These are phyloP conservation scores for Percopsis omiscomaycus DNA, from an alignment of 2,797 vertebrate species.

Conservation along the genomic window DNA sequence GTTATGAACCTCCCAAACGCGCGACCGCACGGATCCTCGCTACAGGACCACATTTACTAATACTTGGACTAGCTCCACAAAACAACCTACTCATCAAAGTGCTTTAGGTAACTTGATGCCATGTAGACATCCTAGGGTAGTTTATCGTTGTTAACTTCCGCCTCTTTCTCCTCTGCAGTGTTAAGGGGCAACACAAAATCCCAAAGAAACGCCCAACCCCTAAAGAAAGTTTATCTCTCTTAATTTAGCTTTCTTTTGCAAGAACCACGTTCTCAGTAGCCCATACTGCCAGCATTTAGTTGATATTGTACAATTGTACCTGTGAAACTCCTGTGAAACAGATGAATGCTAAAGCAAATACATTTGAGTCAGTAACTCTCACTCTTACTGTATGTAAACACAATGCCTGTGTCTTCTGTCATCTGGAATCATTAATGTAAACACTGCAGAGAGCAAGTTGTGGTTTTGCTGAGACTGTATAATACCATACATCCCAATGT, in stretches of 20 bases:
- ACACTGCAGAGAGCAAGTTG: not conserved
- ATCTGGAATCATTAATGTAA: not conserved
- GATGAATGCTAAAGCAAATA: too few relatives aligned
- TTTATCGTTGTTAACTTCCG: constrained; percentile 9
- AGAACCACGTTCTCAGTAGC: constrained; percentile 26
- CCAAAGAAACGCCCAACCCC: not conserved
- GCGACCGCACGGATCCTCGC: constrained; percentile 38
- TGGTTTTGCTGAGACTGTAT: too few relatives aligned
- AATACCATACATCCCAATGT: not conserved
- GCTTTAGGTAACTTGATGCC: constrained; percentile 35
- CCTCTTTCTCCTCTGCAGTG: constrained; percentile 9
- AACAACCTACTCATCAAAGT: constrained; percentile 38
- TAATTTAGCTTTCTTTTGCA: not conserved
- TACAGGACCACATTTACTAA: constrained; percentile 48
- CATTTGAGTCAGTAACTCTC: too few relatives aligned
- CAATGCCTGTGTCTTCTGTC: too few relatives aligned
- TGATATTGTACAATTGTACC: too few relatives aligned
- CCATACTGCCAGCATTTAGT: not conserved
- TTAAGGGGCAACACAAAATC: not conserved
- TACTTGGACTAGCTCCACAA: constrained; percentile 35
- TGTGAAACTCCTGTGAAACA: too few relatives aligned
- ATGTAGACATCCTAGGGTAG: constrained; percentile 22
- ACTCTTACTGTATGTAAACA: too few relatives aligned
- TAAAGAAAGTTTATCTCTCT: not conserved
- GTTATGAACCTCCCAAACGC: constrained; percentile 52